Conservation (phyloP, 2,888 invertebrate species). For the Exocentrus adspersus region DNA sequence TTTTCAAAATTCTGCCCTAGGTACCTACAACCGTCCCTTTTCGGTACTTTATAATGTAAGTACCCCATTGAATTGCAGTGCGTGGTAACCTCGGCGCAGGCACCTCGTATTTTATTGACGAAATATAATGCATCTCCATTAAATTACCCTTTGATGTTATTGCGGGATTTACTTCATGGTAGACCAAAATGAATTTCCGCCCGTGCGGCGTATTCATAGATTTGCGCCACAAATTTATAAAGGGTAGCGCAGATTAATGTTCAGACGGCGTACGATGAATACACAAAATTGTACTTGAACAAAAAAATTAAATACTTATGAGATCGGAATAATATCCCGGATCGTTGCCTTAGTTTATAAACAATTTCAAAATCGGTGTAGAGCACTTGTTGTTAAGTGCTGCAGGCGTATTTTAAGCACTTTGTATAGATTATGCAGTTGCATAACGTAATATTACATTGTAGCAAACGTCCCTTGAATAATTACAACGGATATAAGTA, state of each 20-base stretch:
- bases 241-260: neutral
- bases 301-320: too few species aligned
- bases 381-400: too few species aligned
- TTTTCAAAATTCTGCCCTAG: too few species aligned
- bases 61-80: too few species aligned
- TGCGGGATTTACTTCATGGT: constrained; percentile 7
- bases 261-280: neutral
- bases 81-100: neutral
- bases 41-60: constrained; percentile 19
- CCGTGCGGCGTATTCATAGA: neutral
- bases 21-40: too few species aligned
- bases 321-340: too few species aligned
- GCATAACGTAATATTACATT: constrained; percentile 12
- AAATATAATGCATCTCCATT: constrained; percentile 9
- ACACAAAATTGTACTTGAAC: too few species aligned
- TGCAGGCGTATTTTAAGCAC: too few species aligned
- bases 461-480: constrained; percentile 18
- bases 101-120: constrained; percentile 7
- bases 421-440: neutral
- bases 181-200: neutral
- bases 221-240: neutral
- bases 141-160: constrained; percentile 8
- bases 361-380: too few species aligned
- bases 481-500: constrained; percentile 14
- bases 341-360: too few species aligned